Percentiles rank a stretch among this genome's conserved stretches.
Conservation (phyloP, 2,113 vertebrate species). For the Bostrychus sinensis region DNA sequence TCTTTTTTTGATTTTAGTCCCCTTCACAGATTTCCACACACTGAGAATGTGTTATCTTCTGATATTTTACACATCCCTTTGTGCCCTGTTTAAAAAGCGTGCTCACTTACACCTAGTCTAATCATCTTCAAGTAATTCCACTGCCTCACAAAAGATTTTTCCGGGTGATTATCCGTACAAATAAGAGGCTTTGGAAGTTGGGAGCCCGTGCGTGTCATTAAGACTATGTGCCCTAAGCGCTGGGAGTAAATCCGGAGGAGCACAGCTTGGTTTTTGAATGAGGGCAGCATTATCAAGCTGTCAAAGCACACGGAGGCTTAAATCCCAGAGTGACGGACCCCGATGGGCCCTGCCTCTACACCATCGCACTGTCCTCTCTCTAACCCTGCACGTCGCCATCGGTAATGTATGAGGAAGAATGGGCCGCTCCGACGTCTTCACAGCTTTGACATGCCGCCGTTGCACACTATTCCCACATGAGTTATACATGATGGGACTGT, state of each 20-base stretch:
- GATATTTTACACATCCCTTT: neutral
- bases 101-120: constrained; percentile 1
- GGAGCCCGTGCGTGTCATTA: constrained; percentile 54
- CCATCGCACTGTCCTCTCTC: too few species aligned
- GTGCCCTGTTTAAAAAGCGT: neutral
- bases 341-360: too few species aligned
- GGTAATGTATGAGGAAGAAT: too few species aligned
- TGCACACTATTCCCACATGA: too few species aligned
- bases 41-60: neutral
- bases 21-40: too few species aligned
- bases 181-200: constrained; percentile 54
- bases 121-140: neutral
- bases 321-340: constrained; percentile 52
- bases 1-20: too few species aligned
- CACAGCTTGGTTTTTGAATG: constrained; percentile 51
- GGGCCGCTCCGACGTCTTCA: too few species aligned
- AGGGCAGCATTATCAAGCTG: constrained; percentile 60
- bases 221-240: constrained; percentile 42
- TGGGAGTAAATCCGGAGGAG: constrained; percentile 48
- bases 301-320: constrained; percentile 47
- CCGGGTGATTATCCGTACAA: constrained; percentile 11
- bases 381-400: too few species aligned
- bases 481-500: too few species aligned
- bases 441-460: too few species aligned
- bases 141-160: constrained; percentile 19